These are phyloP conservation scores for Pentalonia nigronervosa DNA, from an alignment of 1,140 invertebrate genomes.

Conservation along the genomic window DNA sequence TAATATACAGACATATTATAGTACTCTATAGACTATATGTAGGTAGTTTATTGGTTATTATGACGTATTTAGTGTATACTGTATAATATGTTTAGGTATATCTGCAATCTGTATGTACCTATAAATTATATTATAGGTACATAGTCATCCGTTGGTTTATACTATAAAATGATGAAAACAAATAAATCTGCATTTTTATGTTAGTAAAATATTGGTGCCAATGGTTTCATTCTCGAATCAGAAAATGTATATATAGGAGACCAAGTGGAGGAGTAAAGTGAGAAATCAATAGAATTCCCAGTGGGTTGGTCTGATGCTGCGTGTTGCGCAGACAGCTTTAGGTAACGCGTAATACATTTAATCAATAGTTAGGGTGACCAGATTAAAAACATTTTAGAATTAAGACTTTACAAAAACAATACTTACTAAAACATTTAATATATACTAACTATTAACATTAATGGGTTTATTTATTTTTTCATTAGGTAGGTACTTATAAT, in stretches of 20 bases:
- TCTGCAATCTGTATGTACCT: background rate
- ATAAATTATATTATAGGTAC: background rate
- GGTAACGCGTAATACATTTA: slow-evolving; percentile 11
- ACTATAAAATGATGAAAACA: background rate
- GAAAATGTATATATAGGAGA: background rate
- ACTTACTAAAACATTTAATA: background rate
- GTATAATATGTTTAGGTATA: too few species aligned
- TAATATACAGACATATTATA: too few species aligned
- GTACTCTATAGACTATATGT: too few species aligned
- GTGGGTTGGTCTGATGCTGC: slow-evolving; percentile 34
- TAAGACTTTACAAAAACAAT: background rate
- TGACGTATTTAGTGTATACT: too few species aligned
- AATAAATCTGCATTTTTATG: background rate
- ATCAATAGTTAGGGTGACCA: slow-evolving; percentile 43
- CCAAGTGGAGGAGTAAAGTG: background rate
- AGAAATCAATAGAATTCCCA: slow-evolving; percentile 31
- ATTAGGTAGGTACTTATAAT: background rate
- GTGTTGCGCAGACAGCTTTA: slow-evolving; percentile 41
- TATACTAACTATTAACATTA: background rate
- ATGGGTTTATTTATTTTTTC: background rate
- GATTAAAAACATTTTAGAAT: slow-evolving; percentile 1
- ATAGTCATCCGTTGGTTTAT: background rate
- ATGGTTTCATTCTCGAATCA: background rate
- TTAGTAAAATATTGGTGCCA: background rate
- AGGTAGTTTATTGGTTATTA: too few species aligned